Evolutionary conservation across 2,888 invertebrate genomes (phyloP).

Genomic region (Ephialtes manifestator): DNA sequence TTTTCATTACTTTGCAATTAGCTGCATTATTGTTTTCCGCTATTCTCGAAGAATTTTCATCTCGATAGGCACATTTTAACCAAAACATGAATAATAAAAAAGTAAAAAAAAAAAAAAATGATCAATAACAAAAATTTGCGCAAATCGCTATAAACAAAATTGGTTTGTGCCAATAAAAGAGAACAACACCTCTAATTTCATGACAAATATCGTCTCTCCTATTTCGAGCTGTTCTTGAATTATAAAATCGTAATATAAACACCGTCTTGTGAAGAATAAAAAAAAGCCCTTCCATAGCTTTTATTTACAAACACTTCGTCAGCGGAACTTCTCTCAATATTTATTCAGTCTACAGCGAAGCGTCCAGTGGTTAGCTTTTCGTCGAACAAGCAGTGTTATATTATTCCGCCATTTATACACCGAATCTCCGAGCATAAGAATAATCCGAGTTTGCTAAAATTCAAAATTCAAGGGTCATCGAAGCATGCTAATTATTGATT

Average conservation of each 20-base stretch:
- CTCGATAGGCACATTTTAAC: neutral
- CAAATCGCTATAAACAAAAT: neutral
- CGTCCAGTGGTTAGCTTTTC: constrained; percentile 6
- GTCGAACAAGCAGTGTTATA: neutral
- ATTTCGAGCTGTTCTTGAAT: neutral
- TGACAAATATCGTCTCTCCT: neutral
- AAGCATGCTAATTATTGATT: constrained; percentile 25
- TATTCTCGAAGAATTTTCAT: neutral
- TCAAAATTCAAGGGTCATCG: constrained; percentile 24
- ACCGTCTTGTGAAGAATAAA: neutral
- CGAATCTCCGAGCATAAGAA: constrained; percentile 9
- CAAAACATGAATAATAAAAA: neutral
- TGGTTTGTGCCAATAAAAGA: neutral
- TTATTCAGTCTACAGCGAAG: constrained; percentile 1
- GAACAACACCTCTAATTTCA: neutral
- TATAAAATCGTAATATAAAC: neutral
- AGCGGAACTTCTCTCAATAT: constrained; percentile 18
- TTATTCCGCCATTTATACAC: neutral
- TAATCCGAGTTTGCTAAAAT: constrained; percentile 14
- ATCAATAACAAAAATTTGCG: neutral
- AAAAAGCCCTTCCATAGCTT: neutral
- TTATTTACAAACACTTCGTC: constrained; percentile 21
- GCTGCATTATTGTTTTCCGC: neutral
- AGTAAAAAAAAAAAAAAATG: neutral
- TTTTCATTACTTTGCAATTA: neutral